Conservation (phyloP, 1,140 invertebrate genomes). For the Armadillidium nasatum region DNA sequence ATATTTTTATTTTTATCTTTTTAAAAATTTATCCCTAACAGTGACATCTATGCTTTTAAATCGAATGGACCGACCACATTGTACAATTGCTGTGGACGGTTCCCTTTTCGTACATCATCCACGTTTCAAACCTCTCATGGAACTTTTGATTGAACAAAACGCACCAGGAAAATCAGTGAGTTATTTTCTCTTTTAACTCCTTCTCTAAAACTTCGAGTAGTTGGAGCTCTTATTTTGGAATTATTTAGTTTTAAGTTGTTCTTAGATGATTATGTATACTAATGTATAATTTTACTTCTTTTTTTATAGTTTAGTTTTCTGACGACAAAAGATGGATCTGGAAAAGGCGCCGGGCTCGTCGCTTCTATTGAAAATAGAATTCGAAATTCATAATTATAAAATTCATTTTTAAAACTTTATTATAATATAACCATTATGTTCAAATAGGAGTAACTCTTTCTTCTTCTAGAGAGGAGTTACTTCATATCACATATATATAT, state of each 20-base stretch:
- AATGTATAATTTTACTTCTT: background rate
- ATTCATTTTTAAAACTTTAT: no score
- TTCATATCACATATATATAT: no score
- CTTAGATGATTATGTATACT: background rate
- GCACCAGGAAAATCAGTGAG: constrained; percentile 54
- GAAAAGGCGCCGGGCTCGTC: background rate
- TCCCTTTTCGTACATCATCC: constrained; percentile 82
- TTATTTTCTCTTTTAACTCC: background rate
- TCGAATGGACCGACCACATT: constrained; percentile 60
- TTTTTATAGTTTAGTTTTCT: background rate
- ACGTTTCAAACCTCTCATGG: constrained; percentile 66
- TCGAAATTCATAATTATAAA: background rate
- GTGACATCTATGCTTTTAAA: constrained; percentile 63
- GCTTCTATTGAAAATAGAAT: background rate
- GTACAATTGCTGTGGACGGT: constrained; percentile 76
- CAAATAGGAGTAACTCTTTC: no score
- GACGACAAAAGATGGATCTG: background rate
- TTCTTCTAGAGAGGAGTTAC: no score
- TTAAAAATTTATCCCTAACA: constrained; percentile 20
- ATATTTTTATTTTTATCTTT: no score
- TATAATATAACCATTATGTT: no score
- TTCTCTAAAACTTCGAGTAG: no score
- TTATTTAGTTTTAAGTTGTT: no score
- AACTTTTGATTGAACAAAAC: constrained; percentile 63
- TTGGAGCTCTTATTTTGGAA: no score